These are phyloP conservation scores for Epistrophe grossulariae DNA, from an alignment of 2,888 invertebrate genomes.

Conservation along the genomic window DNA sequence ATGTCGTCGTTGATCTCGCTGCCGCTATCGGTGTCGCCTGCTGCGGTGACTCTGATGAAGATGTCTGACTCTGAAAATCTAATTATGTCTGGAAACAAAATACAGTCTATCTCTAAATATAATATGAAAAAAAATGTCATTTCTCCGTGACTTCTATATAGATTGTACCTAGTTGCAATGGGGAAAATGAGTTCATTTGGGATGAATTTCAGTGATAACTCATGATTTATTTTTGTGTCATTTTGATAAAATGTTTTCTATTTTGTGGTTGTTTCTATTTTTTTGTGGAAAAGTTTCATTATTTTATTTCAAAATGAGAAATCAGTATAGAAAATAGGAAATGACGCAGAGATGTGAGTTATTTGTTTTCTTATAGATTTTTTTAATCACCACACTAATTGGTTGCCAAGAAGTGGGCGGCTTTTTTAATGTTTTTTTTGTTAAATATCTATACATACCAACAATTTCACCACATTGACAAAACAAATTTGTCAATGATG, in stretches of 20 bases:
- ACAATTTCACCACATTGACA: conserved; percentile 21
- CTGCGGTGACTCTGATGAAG: conserved; percentile 1
- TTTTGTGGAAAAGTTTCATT: conserved; percentile 6
- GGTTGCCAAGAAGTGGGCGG: conserved; percentile 64
- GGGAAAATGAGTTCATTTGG: neutral
- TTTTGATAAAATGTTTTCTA: conserved; percentile 21
- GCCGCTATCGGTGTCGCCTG: neutral
- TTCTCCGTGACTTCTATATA: neutral
- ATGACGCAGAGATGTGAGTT: conserved; percentile 54
- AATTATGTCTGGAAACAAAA: conserved; percentile 62
- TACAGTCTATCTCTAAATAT: neutral
- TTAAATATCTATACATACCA: neutral
- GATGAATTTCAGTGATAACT: conserved; percentile 32
- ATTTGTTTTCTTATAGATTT: conserved; percentile 11
- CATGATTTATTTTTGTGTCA: conserved; percentile 18
- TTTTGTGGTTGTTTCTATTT: neutral
- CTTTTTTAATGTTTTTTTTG: neutral
- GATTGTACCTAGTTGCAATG: neutral
- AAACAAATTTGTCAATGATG: conserved; percentile 2
- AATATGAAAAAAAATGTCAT: conserved; percentile 4
- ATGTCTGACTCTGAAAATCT: conserved; percentile 28
- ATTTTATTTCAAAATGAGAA: conserved; percentile 27
- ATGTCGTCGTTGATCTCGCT: neutral
- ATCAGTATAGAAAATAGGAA: conserved; percentile 43
- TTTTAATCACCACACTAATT: conserved; percentile 4